Evolutionary conservation across 1,140 invertebrate species (phyloP), one percentile per base, ranked within the genome.

Genomic region (Drusus annulatus): DNA sequence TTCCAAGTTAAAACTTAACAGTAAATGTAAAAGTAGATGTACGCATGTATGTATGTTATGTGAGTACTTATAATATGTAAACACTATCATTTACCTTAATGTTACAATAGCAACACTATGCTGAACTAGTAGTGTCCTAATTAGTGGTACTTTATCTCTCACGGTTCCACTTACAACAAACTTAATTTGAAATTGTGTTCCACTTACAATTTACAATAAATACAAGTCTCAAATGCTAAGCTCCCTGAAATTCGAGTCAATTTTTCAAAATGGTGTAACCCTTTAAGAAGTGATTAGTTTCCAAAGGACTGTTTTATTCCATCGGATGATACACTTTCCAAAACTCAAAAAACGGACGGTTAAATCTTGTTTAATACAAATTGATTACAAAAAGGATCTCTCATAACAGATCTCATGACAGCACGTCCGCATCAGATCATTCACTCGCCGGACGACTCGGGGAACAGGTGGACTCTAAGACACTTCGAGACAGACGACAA

Each of bases 141-240:
- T 80, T 82, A 80, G 78, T 80, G 81, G 81, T 82, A 82, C 78
- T 78, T 36, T 78, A 73, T 78, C 73, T 76, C 77, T 69, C 81
- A 75, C 80, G 62, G 73, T 82, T 78, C 71, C 80, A 73, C 69
- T 56, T 58, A 77, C 74, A 69, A 79, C 58, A 58, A 69, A 13
- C 68, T 45, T 23, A 78, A 80, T 62, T 74, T 77, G n/a, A 52
- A 50, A 71, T 74, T 80, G 74, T 82, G 75, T 78, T 80, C 75
- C 81, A 75, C 79, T 78, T 79, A 79, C 73, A 83, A 76, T 83
- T 80, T 81, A 78, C 78, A 79, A 79, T 83, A 83, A 83, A 83
- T 83, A 83, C 79, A 76, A 83, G 82, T 83, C 82, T 83, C 82
- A 79, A 79, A 76, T 76, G 82, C 79, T 83, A 83, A 83, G 82